Base-by-base conservation (phyloP, 2,888 invertebrate species). In the Acanthosoma haemorrhoidale region DNA sequence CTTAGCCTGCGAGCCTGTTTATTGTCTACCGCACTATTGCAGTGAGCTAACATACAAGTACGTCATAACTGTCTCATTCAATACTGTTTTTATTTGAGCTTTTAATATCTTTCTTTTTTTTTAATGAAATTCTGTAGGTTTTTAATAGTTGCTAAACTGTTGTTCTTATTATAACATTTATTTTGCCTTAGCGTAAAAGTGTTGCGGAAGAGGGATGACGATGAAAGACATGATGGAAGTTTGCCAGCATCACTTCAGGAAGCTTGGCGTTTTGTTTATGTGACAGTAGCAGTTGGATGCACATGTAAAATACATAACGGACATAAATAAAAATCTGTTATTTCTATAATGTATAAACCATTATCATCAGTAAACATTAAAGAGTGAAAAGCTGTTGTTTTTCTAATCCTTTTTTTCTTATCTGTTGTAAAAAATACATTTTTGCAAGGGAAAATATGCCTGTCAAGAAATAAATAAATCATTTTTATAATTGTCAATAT, bases 281-380 rank as follows among this genome's bases (percentile, higher is more conserved):
- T 79, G 9, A 74, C 75, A 5, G 77, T 81, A 6, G 77, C 78
- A 2, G 80, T 81, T 3, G 80, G 79, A n/a, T 82, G 82, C 72
- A 77, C 79, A 71, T 82, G 82, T 75, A 70, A 72, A n/a, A 39
- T 66, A 4, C 66, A 67, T 36, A 67, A 57, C 15, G 32, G n/a
- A 34, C 43, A 67, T 9, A 15, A 67, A 34, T 38, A 51, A 21
- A n/a, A 32, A n/a, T n/a, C n/a, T n/a, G n/a, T n/a, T n/a, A n/a
- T n/a, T n/a, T n/a, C n/a, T n/a, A n/a, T n/a, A n/a, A n/a, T n/a
- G n/a, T n/a, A n/a, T n/a, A n/a, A n/a, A n/a, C n/a, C n/a, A n/a
- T n/a, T n/a, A n/a, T n/a, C n/a, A n/a, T n/a, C n/a, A n/a, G n/a
- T n/a, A n/a, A n/a, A n/a, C n/a, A n/a, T n/a, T n/a, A n/a, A n/a